Evolutionary conservation across 1,140 invertebrate genomes (phyloP), one percentile per base, ranked within the genome.

Genomic region (Zaprionus gabonicus): DNA sequence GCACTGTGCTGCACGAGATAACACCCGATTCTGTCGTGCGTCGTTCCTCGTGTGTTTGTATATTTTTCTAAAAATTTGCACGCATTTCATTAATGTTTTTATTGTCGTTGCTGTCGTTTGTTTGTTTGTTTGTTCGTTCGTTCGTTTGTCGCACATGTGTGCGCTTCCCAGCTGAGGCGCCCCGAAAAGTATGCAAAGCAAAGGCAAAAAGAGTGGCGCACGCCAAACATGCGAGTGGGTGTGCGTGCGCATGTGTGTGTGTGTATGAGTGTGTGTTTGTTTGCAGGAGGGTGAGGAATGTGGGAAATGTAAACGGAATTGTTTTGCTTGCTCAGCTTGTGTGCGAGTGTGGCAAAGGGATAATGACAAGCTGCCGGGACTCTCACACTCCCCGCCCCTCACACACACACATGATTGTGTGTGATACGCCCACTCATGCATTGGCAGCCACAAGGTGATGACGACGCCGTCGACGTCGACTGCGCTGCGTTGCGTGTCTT

Each of bases 41-140:
- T 49, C 36, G 17, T 78, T 55, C 71, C 81, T 83, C 36, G 17
- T 78, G 57, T 75, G 84, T 84, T 81, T 88, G 85, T 90, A 73
- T 88, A 90, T 88, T 88, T 88, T 88, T 88, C 85, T 88, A 88
- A 88, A 88, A 88, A 88, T 90, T 90, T 90, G 83, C 85, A 88
- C 84, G 85, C 84, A 88, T 81, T 84, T 82, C 83, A 83, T 83
- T 80, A 80, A 67, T 79, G 80, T 76, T 65, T 31, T 59, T 65
- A 46, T 25, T 79, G 62, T 53, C 73, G 76, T 83, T 69, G 75
- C 31, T 75, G 75, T 80, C 80, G 67, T 83, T 76, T 63, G 44
- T 66, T 73, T 74, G 71, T 70, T 66, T 81, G 67, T 72, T 88
- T 84, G 78, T 84, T 73, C 70, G 71, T 70, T 66, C 79, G 67